These are phyloP conservation scores for Pteromalus puparum DNA, from an alignment of 1,140 invertebrate genomes.

Conservation along the genomic window DNA sequence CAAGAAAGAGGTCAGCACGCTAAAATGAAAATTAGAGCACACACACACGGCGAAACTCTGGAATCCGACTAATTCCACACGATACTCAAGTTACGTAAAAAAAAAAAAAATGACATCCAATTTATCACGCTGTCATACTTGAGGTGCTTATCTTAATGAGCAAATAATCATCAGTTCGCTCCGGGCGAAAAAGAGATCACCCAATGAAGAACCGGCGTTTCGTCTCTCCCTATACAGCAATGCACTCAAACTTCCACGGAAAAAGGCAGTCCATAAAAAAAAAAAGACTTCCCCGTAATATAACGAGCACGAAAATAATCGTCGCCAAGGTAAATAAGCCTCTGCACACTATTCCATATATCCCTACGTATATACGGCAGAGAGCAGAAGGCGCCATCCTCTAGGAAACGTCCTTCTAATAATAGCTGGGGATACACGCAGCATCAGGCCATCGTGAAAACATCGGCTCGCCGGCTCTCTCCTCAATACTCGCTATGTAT, in stretches of 20 bases:
- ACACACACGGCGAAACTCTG: neutral
- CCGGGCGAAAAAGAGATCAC: neutral
- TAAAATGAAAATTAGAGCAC: no score
- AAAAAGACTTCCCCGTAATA: no score
- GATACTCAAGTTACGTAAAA: neutral
- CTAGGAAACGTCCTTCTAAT: neutral
- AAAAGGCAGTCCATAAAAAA: neutral
- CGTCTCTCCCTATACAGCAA: no score
- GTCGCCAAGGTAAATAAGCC: neutral
- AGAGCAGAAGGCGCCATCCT: neutral
- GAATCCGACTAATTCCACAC: neutral
- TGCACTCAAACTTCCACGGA: neutral
- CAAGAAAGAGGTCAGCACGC: no score
- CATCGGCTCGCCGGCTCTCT: slow-evolving; percentile 11
- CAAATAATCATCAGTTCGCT: no score
- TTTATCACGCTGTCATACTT: neutral
- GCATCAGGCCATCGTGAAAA: neutral
- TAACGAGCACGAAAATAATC: neutral
- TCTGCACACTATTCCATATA: neutral
- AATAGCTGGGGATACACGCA: neutral
- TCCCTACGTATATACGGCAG: no score
- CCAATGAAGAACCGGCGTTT: no score
- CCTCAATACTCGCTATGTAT: no score
- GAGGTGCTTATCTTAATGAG: no score
- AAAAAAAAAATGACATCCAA: neutral